Percentiles rank a stretch among this genome's conserved stretches.
Conservation (phyloP, 1,140 invertebrate species). For the Conus betulinus region DNA sequence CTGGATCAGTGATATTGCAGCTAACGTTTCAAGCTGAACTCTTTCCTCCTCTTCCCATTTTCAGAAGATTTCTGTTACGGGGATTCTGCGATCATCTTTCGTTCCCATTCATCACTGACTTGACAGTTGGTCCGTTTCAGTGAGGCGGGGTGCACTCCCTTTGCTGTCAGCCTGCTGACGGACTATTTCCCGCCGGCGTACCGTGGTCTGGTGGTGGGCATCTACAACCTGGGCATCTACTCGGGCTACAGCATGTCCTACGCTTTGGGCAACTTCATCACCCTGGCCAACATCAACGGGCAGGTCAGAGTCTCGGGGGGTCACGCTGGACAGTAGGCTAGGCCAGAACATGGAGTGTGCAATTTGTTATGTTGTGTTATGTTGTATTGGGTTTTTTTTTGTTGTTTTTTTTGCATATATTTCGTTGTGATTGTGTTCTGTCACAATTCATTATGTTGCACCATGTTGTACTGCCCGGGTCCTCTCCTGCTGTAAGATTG, state of each 20-base stretch:
- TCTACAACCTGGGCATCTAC: conserved; percentile 98
- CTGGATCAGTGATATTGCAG: too few relatives aligned
- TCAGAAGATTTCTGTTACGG: too few relatives aligned
- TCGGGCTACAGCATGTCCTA: conserved; percentile 95
- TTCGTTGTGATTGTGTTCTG: too few relatives aligned
- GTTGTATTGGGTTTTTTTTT: too few relatives aligned
- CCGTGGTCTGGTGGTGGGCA: conserved; percentile 90
- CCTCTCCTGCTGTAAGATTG: too few relatives aligned
- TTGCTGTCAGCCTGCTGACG: conserved; percentile 90
- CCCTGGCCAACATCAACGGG: conserved; percentile 85
- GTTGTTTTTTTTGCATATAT: too few relatives aligned
- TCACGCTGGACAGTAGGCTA: background rate
- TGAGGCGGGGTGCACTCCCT: conserved; percentile 92
- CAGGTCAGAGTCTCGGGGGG: conserved; percentile 52
- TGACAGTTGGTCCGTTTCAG: conserved; percentile 79
- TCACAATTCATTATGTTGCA: too few relatives aligned
- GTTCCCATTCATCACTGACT: too few relatives aligned
- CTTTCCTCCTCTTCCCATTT: too few relatives aligned
- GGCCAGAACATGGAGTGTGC: background rate
- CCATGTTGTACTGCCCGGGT: too few relatives aligned
- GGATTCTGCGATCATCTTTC: too few relatives aligned
- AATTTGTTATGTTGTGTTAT: background rate
- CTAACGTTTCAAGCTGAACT: too few relatives aligned
- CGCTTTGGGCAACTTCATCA: conserved; percentile 91
- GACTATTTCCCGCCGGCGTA: conserved; percentile 82